A percentile compares a stretch with the other conserved stretches of the same genome.
These are phyloP conservation scores for Ochlodes sylvanus DNA, from an alignment of 2,888 invertebrate species.

Conservation along the genomic window DNA sequence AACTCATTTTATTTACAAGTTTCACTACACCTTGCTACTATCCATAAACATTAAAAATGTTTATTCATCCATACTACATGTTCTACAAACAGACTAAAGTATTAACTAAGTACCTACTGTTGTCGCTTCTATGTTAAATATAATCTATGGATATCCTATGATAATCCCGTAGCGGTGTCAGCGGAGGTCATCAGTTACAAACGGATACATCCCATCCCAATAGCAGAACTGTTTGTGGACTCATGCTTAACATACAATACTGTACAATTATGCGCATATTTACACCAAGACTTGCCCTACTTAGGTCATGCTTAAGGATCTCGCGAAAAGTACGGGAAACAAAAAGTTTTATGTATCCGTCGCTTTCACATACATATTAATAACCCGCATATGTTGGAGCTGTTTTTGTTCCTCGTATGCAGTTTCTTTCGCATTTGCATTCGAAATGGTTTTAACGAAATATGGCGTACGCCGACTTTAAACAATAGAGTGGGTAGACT, in stretches of 20 bases:
- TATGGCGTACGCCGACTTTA: constrained; percentile 36
- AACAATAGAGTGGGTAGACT: constrained; percentile 34
- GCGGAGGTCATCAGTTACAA: constrained; percentile 70
- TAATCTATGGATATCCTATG: constrained; percentile 49
- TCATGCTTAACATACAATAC: constrained; percentile 72
- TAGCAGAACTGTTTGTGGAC: constrained; percentile 44
- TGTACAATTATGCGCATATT: constrained; percentile 75
- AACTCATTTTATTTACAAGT: too few relatives aligned
- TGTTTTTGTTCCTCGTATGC: constrained; percentile 37
- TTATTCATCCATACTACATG: too few relatives aligned
- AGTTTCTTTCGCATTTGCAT: constrained; percentile 42
- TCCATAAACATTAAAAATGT: too few relatives aligned
- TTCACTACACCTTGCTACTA: too few relatives aligned
- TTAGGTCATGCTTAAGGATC: constrained; percentile 47
- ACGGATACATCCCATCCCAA: constrained; percentile 70
- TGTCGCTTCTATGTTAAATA: constrained; percentile 39
- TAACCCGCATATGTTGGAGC: constrained; percentile 50
- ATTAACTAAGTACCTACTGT: not conserved
- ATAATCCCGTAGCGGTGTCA: constrained; percentile 61
- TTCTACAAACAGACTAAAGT: too few relatives aligned
- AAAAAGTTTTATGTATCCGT: constrained; percentile 49
- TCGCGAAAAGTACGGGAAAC: constrained; percentile 43
- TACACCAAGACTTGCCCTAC: constrained; percentile 53
- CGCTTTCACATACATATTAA: constrained; percentile 59
- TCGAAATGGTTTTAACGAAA: constrained; percentile 41